Evolutionary conservation across 1,140 invertebrate species (phyloP).

Genomic region (Drosophila truncata): DNA sequence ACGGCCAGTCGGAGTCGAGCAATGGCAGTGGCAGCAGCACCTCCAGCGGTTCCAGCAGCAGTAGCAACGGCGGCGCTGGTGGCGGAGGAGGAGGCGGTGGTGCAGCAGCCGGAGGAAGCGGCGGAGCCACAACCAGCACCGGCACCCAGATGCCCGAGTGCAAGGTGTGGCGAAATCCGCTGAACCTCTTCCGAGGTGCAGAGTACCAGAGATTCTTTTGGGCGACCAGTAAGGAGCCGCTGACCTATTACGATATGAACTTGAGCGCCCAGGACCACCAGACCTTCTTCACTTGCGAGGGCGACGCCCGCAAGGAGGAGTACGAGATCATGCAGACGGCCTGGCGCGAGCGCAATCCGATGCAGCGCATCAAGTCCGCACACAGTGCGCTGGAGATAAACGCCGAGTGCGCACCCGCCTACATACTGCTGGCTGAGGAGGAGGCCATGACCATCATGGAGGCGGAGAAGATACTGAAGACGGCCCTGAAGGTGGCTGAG

Average conservation of each 20-base stretch:
- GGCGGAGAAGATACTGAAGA: slow-evolving; percentile 94
- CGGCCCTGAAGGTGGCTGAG: slow-evolving; percentile 95
- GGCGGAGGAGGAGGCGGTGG: slow-evolving; percentile 55
- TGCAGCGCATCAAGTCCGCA: slow-evolving; percentile 96
- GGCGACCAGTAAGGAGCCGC: slow-evolving; percentile 96
- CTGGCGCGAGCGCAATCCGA: slow-evolving; percentile 97
- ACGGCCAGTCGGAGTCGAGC: slow-evolving; percentile 85
- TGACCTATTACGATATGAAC: slow-evolving; percentile 99
- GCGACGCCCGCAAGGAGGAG: slow-evolving; percentile 94
- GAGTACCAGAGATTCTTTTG: slow-evolving; percentile 98
- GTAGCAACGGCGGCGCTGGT: slow-evolving; percentile 54
- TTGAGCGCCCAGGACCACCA: slow-evolving; percentile 99
- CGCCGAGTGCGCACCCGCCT: slow-evolving; percentile 97
- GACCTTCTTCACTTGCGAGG: slow-evolving; percentile 98
- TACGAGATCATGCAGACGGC: slow-evolving; percentile 99
- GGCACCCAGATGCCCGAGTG: slow-evolving; percentile 91
- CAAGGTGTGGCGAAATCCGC: slow-evolving; percentile 99
- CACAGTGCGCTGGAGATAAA: slow-evolving; percentile 96
- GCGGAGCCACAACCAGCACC: slow-evolving; percentile 70
- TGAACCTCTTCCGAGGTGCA: slow-evolving; percentile 97
- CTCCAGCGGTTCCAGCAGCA: slow-evolving; percentile 64
- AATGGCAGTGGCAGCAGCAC: slow-evolving; percentile 83
- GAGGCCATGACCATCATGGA: slow-evolving; percentile 96
- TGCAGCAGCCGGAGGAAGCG: slow-evolving; percentile 49
- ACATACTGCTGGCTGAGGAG: slow-evolving; percentile 98